phyloP scores from a whole-genome alignment of 2,888 invertebrate species.

The Cryptocephalus primarius region DNA sequence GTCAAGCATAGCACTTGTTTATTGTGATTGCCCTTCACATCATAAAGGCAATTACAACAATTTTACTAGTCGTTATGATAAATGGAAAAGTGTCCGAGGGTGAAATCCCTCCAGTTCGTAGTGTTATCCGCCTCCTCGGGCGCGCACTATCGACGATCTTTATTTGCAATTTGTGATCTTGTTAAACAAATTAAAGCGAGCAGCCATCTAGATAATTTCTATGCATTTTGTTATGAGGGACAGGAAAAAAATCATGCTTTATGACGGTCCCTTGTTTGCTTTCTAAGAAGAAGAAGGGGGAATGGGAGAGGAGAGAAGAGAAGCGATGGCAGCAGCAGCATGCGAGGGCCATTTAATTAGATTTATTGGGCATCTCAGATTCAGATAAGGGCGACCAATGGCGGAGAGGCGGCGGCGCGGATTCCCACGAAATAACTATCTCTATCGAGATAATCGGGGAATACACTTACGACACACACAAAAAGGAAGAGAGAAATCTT shows the following conservation, averaged over 20 bases:
- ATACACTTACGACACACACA: too few relatives aligned
- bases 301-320: too few relatives aligned
- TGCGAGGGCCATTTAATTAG: conserved; percentile 23
- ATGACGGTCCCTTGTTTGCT: conserved; percentile 21
- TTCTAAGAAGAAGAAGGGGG: conserved; percentile 23
- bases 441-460: too few relatives aligned
- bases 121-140: not conserved
- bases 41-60: too few relatives aligned
- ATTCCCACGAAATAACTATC: not conserved
- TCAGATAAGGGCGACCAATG: conserved; percentile 8
- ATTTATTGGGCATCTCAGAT: conserved; percentile 24
- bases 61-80: too few relatives aligned
- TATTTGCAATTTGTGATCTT: conserved; percentile 22
- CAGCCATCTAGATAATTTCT: conserved; percentile 26
- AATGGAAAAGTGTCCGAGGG: not conserved
- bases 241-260: conserved; percentile 18
- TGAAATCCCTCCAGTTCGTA: not conserved
- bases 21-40: too few relatives aligned
- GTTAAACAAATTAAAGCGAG: conserved; percentile 26
- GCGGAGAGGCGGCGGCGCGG: not conserved
- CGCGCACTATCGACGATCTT: conserved; percentile 11
- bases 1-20: too few relatives aligned
- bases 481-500: too few relatives aligned
- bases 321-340: conserved; percentile 4
- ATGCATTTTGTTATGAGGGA: conserved; percentile 17